Evolutionary conservation across 2,797 vertebrate genomes (phyloP).

Genomic region (Muscicapa comitata): DNA sequence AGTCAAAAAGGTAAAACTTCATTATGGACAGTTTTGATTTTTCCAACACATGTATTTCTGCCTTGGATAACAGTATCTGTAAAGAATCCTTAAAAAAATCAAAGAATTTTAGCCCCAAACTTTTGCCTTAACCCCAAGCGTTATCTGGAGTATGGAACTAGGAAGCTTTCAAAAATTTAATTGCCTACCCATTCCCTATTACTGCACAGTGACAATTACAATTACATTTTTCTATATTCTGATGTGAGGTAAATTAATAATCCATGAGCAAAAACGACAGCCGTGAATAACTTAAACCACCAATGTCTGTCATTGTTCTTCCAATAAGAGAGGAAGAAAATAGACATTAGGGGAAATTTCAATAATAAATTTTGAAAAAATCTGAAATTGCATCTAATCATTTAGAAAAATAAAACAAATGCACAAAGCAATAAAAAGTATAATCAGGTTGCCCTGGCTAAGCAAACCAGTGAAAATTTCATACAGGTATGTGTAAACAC

Average conservation of each 20-base stretch:
- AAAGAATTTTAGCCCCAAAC: neutral
- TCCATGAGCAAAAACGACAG: neutral
- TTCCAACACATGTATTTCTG: neutral
- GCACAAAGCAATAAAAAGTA: neutral
- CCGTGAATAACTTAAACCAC: neutral
- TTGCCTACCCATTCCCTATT: neutral
- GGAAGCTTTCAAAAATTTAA: neutral
- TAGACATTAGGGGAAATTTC: neutral
- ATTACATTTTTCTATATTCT: neutral
- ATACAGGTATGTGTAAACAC: neutral
- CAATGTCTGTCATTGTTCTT: neutral
- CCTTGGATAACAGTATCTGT: neutral
- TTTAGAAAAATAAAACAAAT: neutral
- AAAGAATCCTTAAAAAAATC: neutral
- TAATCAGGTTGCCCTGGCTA: neutral
- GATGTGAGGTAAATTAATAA: neutral
- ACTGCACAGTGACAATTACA: neutral
- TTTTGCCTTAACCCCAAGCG: neutral
- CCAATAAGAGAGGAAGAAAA: neutral
- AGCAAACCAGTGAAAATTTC: neutral
- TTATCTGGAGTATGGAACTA: neutral
- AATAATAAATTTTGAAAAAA: neutral
- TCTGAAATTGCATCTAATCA: neutral
- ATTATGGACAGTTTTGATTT: neutral
- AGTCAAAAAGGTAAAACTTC: neutral